Evolutionary conservation across 2,888 invertebrate genomes (phyloP).

Genomic region (Acanthosepion lycidas): DNA sequence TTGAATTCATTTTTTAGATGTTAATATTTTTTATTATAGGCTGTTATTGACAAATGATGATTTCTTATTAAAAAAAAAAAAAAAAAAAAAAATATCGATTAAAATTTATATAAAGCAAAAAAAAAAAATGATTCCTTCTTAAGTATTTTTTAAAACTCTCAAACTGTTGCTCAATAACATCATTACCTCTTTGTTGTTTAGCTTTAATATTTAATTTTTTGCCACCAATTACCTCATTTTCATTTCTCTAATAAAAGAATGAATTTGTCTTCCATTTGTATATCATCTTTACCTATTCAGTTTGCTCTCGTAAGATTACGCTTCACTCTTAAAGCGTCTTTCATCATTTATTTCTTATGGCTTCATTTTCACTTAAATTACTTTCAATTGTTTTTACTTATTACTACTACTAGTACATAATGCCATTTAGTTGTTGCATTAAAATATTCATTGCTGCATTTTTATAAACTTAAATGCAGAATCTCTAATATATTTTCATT

Average conservation of each 20-base stretch:
- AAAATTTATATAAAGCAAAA: background rate
- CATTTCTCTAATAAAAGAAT: background rate
- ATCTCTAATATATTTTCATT: no score
- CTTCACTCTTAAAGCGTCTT: background rate
- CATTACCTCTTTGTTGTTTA: slow-evolving; percentile 33
- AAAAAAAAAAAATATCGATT: background rate
- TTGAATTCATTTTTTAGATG: background rate
- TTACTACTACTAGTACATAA: background rate
- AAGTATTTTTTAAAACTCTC: background rate
- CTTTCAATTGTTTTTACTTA: background rate
- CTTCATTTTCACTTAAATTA: background rate
- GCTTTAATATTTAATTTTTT: background rate
- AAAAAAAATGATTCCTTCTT: background rate
- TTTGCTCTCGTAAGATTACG: background rate
- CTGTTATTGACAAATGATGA: background rate
- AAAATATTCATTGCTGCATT: no score
- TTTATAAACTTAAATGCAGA: no score
- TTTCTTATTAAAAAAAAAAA: background rate
- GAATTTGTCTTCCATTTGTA: background rate
- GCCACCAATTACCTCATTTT: background rate
- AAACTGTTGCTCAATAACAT: background rate
- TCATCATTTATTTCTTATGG: background rate
- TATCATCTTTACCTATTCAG: background rate
- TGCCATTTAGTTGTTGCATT: no score
- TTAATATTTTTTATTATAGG: background rate